Conservation (phyloP, 37 sponge, comb jelly and placozoan genomes). For the Halichondria panicea region DNA sequence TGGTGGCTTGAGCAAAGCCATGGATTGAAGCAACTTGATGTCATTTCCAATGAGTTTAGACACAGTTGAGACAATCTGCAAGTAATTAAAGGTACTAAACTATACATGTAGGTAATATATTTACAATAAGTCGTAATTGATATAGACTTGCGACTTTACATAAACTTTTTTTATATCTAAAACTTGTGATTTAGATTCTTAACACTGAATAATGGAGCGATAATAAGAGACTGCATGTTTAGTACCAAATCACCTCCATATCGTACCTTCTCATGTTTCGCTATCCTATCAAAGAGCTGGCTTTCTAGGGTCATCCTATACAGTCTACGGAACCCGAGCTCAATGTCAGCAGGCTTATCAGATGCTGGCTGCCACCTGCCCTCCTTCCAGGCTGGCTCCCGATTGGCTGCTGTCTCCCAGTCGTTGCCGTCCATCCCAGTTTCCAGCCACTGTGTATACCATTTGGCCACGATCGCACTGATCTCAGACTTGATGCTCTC, state of each 20-base stretch:
- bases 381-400: slow-evolving; percentile 47
- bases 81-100: too few species aligned
- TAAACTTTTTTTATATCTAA: too few species aligned
- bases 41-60: slow-evolving; percentile 31
- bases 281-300: slow-evolving; percentile 31
- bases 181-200: too few species aligned
- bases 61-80: slow-evolving; percentile 22
- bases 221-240: too few species aligned
- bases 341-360: slow-evolving; percentile 15
- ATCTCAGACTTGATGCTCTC: slow-evolving; percentile 22
- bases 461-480: slow-evolving; percentile 9
- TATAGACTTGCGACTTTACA: too few species aligned
- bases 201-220: too few species aligned
- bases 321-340: slow-evolving; percentile 47
- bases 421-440: slow-evolving; percentile 35
- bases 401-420: slow-evolving; percentile 66
- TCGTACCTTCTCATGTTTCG: slow-evolving; percentile 46
- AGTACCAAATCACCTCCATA: background rate
- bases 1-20: slow-evolving; percentile 73
- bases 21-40: slow-evolving; percentile 65
- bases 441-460: slow-evolving; percentile 37
- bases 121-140: too few species aligned
- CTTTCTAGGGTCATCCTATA: slow-evolving; percentile 36
- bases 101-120: too few species aligned
- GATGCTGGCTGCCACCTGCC: slow-evolving; percentile 25